Percentiles rank a stretch among this genome's conserved stretches.
phyloP scores from a whole-genome alignment of 1,140 invertebrate genomes.

The Tetramorium simillimum region DNA sequence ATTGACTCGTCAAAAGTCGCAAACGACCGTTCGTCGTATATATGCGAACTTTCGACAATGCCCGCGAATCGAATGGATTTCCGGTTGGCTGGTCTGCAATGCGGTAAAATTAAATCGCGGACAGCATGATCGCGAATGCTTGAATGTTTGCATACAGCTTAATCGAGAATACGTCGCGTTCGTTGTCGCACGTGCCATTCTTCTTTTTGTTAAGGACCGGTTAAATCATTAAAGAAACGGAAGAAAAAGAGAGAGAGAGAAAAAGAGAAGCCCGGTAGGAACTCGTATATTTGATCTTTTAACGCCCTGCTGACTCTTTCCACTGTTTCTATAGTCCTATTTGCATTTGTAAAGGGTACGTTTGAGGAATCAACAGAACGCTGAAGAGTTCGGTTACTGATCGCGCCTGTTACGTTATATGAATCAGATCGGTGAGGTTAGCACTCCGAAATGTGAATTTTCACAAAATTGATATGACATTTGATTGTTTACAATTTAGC shows the following conservation, averaged over 20 bases:
- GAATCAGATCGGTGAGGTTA: not conserved
- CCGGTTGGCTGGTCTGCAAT: constrained; percentile 26
- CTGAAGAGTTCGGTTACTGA: not conserved
- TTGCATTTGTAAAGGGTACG: not conserved
- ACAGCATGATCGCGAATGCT: constrained; percentile 58
- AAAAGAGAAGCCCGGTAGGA: not conserved
- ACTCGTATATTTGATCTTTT: constrained; percentile 24
- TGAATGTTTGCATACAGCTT: constrained; percentile 58
- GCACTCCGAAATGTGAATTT: too few relatives aligned
- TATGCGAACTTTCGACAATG: constrained; percentile 15
- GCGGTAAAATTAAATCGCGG: constrained; percentile 53
- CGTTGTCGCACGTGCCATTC: constrained; percentile 24
- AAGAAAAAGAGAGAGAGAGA: not conserved
- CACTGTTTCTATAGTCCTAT: not conserved
- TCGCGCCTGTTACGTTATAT: not conserved
- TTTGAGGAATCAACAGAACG: not conserved
- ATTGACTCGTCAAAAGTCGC: not conserved
- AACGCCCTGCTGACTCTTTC: constrained; percentile 41
- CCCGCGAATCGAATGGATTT: constrained; percentile 18
- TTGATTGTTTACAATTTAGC: too few relatives aligned
- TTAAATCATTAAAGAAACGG: not conserved
- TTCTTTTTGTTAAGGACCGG: constrained; percentile 13
- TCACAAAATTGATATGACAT: too few relatives aligned
- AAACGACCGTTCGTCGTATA: not conserved
- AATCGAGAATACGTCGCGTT: constrained; percentile 61